Conservation (phyloP, 2,888 invertebrate species). For the Trichopoda pennipes region DNA sequence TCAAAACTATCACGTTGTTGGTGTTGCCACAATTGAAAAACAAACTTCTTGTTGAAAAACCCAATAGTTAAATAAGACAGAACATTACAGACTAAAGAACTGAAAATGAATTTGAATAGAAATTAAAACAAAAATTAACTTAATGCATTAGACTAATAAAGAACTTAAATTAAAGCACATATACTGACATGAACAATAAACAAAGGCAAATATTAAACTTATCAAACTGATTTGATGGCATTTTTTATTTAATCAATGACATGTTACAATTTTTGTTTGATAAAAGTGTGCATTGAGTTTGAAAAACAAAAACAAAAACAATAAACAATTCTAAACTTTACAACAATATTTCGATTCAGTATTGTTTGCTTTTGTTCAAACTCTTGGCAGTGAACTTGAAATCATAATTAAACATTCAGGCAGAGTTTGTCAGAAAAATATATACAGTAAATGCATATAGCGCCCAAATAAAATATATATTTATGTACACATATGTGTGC, state of each 20-base stretch:
- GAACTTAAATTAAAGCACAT: too few relatives aligned
- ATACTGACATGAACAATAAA: too few relatives aligned
- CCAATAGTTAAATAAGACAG: too few relatives aligned
- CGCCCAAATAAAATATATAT: slow-evolving; percentile 36
- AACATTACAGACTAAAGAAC: too few relatives aligned
- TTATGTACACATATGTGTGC: too few relatives aligned
- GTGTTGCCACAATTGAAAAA: too few relatives aligned
- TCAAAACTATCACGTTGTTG: too few relatives aligned
- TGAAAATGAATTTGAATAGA: too few relatives aligned
- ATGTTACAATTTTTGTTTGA: slow-evolving; percentile 50
- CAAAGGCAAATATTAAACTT: background rate
- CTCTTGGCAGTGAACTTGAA: slow-evolving; percentile 67
- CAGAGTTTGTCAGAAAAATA: slow-evolving; percentile 50
- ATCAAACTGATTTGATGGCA: background rate
- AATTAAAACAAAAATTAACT: too few relatives aligned
- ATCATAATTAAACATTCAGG: slow-evolving; percentile 65
- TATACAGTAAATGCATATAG: slow-evolving; percentile 5
- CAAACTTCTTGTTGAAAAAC: too few relatives aligned
- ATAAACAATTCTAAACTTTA: slow-evolving; percentile 18
- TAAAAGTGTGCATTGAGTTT: slow-evolving; percentile 9
- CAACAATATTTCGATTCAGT: background rate
- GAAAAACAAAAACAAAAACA: too few relatives aligned
- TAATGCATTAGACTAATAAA: too few relatives aligned
- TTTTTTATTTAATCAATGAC: slow-evolving; percentile 44
- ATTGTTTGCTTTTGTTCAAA: slow-evolving; percentile 4